A percentile compares a stretch with the other conserved stretches of the same genome.
Evolutionary conservation across 2,888 invertebrate species (phyloP).

Genomic region (Lutraria lutraria): DNA sequence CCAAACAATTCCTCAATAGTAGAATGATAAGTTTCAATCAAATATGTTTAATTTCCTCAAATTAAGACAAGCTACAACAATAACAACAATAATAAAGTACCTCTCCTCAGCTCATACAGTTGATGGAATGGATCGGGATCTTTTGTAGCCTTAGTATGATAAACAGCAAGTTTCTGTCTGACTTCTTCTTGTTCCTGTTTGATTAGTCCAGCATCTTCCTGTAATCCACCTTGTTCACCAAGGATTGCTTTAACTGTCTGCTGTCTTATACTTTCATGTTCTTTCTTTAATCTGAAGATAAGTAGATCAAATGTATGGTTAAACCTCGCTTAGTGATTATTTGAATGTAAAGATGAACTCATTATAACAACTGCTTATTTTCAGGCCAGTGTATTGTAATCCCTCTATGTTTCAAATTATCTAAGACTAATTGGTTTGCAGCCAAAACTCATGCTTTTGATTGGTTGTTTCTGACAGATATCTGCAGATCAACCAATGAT

Average conservation of each 20-base stretch:
- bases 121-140: slow-evolving; percentile 85
- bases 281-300: slow-evolving; percentile 79
- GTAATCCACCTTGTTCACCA: slow-evolving; percentile 80
- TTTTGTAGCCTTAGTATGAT: slow-evolving; percentile 80
- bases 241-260: slow-evolving; percentile 84
- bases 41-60: neutral
- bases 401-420: too few species aligned
- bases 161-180: slow-evolving; percentile 70
- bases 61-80: neutral
- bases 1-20: neutral
- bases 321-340: too few species aligned
- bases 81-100: slow-evolving; percentile 70
- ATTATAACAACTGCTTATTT: too few species aligned
- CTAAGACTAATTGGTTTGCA: too few species aligned
- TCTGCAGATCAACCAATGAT: too few species aligned
- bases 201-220: slow-evolving; percentile 77
- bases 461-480: too few species aligned
- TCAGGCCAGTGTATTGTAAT: too few species aligned
- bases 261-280: slow-evolving; percentile 82
- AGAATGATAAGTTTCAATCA: neutral
- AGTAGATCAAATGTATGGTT: neutral
- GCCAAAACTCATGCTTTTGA: too few species aligned
- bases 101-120: slow-evolving; percentile 83
- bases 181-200: slow-evolving; percentile 81
- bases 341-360: too few species aligned